Percentiles rank a stretch among this genome's conserved stretches.
These are phyloP conservation scores for Percopsis omiscomaycus DNA, from an alignment of 2,797 vertebrate species.

Conservation along the genomic window DNA sequence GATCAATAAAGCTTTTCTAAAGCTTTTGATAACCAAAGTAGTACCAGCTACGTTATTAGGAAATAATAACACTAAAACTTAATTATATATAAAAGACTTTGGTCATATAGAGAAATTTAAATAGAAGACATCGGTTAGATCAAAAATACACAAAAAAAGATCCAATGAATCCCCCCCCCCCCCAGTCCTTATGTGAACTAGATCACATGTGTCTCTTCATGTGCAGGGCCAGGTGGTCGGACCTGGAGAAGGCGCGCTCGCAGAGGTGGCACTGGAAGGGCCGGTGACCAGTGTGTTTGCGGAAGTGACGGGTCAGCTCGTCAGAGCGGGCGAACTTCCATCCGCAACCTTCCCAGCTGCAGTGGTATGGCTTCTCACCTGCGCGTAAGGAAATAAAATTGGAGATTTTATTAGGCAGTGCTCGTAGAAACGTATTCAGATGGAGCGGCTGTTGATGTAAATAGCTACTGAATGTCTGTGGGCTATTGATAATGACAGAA, in stretches of 20 bases:
- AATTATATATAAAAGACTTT: conserved; percentile 57
- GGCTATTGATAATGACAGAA: too few species aligned
- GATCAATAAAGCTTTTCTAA: conserved; percentile 71
- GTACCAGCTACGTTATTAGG: conserved; percentile 85
- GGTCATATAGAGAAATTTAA: conserved; percentile 77
- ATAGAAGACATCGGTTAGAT: conserved; percentile 67
- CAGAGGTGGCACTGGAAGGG: conserved; percentile 99
- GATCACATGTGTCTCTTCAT: conserved; percentile 98
- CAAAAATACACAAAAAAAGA: conserved; percentile 48
- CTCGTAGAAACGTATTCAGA: neutral
- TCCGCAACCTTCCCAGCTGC: conserved; percentile 99
- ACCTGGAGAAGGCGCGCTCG: conserved; percentile 95
- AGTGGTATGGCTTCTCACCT: conserved; percentile 99
- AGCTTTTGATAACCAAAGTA: conserved; percentile 78
- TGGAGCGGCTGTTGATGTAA: neutral
- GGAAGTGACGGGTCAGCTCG: conserved; percentile 97
- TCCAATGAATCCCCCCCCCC: conserved; percentile 10
- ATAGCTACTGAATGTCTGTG: too few species aligned
- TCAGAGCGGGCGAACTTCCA: conserved; percentile 98
- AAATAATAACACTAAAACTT: conserved; percentile 76
- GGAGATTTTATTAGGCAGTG: neutral
- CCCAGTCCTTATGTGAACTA: conserved; percentile 39
- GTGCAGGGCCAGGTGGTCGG: conserved; percentile 96
- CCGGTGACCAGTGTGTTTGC: conserved; percentile 97
- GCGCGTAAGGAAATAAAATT: conserved; percentile 26